Evolutionary conservation across 2,113 vertebrate genomes (phyloP).

Genomic region (Oceanites oceanicus): DNA sequence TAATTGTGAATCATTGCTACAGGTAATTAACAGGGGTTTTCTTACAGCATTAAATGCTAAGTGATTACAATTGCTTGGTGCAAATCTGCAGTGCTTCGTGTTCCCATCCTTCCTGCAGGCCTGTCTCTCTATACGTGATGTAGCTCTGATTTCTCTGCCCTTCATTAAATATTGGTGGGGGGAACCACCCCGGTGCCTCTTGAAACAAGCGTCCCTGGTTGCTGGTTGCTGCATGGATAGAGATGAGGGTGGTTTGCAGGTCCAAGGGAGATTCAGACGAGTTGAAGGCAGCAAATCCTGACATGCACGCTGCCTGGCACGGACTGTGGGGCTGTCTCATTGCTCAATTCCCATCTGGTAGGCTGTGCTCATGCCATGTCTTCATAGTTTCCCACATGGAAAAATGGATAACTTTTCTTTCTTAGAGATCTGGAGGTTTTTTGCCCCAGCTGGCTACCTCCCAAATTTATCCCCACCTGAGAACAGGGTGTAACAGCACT

Average conservation of each 20-base stretch:
- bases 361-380: neutral
- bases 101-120: neutral
- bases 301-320: rapidly evolving
- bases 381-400: neutral
- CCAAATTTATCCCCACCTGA: neutral
- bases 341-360: neutral
- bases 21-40: conserved; percentile 16
- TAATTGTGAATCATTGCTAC: conserved; percentile 44
- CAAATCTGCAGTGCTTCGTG: neutral
- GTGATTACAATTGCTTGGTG: neutral
- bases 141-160: neutral
- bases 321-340: neutral
- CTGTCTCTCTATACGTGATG: neutral
- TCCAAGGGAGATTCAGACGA: neutral
- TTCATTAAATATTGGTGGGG: neutral
- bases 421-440: neutral
- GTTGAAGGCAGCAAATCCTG: neutral
- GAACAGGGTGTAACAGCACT: neutral
- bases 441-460: neutral
- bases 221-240: neutral
- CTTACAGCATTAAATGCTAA: conserved; percentile 43
- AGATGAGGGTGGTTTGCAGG: neutral
- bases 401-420: neutral
- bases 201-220: neutral
- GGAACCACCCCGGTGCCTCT: neutral